A percentile compares a stretch with the other conserved stretches of the same genome.
Evolutionary conservation across 1,140 invertebrate species (phyloP).

Genomic region (Drosophila miranda): DNA sequence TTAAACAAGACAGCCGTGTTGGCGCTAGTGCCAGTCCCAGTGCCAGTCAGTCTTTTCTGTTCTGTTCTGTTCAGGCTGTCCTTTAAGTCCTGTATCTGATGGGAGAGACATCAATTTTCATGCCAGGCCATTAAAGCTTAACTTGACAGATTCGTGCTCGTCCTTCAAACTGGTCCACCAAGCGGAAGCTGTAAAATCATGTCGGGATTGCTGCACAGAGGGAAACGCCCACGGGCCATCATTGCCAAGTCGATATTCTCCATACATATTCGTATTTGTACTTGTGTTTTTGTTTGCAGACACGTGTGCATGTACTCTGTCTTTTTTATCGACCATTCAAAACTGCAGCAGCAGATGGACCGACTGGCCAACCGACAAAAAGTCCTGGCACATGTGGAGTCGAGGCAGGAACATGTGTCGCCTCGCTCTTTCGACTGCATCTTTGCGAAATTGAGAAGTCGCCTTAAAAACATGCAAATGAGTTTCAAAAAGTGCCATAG

Average conservation of each 20-base stretch:
- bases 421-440: conserved; percentile 39
- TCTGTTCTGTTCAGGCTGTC: conserved; percentile 13
- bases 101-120: conserved; percentile 56
- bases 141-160: conserved; percentile 27
- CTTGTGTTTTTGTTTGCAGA: neutral
- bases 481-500: conserved; percentile 7
- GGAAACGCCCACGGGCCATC: conserved; percentile 5
- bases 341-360: neutral
- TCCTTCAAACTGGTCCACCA: conserved; percentile 39
- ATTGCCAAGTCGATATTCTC: conserved; percentile 9
- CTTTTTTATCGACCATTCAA: conserved; percentile 18
- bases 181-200: conserved; percentile 52
- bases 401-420: conserved; percentile 50
- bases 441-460: conserved; percentile 50
- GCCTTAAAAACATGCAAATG: conserved; percentile 71
- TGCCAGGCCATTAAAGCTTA: conserved; percentile 49
- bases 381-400: conserved; percentile 1
- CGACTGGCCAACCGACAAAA: neutral
- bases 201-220: conserved; percentile 22
- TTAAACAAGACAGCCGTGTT: conserved; percentile 1
- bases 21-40: neutral
- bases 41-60: neutral
- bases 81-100: conserved; percentile 63
- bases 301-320: conserved; percentile 3
- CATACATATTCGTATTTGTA: too few relatives aligned